Conservation (phyloP, 2,888 invertebrate species). For the Arrhopalites spinosus region DNA sequence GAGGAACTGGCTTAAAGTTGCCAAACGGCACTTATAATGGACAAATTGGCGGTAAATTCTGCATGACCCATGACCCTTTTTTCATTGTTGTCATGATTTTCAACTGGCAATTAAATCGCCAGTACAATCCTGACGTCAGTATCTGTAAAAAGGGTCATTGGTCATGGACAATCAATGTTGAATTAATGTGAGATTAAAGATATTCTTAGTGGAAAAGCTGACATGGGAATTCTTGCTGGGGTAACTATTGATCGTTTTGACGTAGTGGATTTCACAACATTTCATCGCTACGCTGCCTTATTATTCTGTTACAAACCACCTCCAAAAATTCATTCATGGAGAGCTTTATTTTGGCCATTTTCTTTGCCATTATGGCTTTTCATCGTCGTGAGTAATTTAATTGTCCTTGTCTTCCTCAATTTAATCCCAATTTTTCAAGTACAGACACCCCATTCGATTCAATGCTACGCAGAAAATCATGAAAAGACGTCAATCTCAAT, state of each 20-base stretch:
- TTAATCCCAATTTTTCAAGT: neutral
- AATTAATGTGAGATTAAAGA: slow-evolving; percentile 40
- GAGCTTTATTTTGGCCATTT: slow-evolving; percentile 10
- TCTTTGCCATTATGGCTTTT: neutral
- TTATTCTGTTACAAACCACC: neutral
- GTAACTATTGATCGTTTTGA: neutral
- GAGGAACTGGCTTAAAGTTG: slow-evolving; percentile 36
- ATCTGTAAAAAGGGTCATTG: neutral
- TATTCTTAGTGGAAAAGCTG: slow-evolving; percentile 35
- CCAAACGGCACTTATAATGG: slow-evolving; percentile 44
- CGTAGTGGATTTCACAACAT: neutral
- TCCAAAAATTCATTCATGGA: neutral
- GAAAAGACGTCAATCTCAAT: neutral
- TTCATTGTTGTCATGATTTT: neutral
- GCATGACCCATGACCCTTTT: neutral
- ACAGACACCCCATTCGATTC: neutral
- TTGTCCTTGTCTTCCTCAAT: neutral
- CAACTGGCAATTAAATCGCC: neutral
- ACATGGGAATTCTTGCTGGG: slow-evolving; percentile 41
- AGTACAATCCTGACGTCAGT: neutral
- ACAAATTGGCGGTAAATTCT: neutral
- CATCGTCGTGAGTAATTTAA: neutral
- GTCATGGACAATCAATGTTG: neutral
- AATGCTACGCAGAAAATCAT: too few species aligned
- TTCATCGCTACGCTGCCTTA: neutral